These are phyloP conservation scores for Athripsodes cinereus DNA, from an alignment of 2,888 invertebrate species.

Conservation along the genomic window DNA sequence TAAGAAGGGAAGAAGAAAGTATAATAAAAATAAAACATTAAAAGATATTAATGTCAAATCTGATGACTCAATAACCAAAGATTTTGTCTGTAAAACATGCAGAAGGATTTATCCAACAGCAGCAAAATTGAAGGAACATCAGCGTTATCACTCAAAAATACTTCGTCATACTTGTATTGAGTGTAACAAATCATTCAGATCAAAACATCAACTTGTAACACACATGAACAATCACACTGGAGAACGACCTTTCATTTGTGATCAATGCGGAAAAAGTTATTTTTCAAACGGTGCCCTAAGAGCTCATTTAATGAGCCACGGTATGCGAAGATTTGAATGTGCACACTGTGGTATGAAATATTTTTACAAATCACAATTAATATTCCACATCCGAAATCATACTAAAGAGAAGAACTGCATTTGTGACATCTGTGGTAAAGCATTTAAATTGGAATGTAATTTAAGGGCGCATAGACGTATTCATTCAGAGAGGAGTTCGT, in stretches of 20 bases:
- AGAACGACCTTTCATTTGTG: background rate
- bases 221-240: background rate
- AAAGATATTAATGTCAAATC: too few species aligned
- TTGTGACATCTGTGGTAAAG: background rate
- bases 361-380: background rate
- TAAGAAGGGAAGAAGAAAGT: too few species aligned
- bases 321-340: background rate
- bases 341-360: background rate
- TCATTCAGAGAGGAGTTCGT: background rate
- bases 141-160: background rate
- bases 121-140: background rate
- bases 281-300: background rate
- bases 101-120: background rate
- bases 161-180: background rate
- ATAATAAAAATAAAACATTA: too few species aligned
- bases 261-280: background rate
- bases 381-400: background rate
- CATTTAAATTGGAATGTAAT: background rate
- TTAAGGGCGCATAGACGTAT: background rate
- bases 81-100: background rate
- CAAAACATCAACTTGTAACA: background rate
- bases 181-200: slow-evolving; percentile 1
- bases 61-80: background rate
- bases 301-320: background rate
- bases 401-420: background rate